Base-by-base conservation (phyloP, 2,888 invertebrate species). In the Amiota minor region DNA sequence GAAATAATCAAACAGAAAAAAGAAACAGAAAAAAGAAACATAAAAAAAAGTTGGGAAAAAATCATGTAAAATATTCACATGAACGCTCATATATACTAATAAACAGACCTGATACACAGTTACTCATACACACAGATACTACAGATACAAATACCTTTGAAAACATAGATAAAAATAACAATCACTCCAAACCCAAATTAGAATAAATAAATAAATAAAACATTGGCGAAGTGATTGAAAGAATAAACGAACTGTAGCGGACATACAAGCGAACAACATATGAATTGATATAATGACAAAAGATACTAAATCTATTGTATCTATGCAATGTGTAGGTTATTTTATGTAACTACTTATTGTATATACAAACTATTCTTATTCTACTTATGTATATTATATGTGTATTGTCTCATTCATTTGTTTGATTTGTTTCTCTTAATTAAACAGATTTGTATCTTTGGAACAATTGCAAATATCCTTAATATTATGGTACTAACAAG, bases 401-500 rank as follows among this genome's bases (percentile, higher is more conserved):
- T 35, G 35, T 35, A 35, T 35, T 2, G n/a, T 14, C 53, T 53
- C 53, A 53, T 53, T n/a, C 53, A 12, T 53, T 53, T 53, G 53
- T 53, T 53, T 53, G 53, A 53, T 16, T 16, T n/a, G 53, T 23
- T 20, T 14, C 35, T 12, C 6, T 55, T 46, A 14, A 72, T 74
- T 45, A 16, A 78, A 11, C 88, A 93, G 93, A 95, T 97, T 12
- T 97, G 97, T 87, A 90, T 95, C 78, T 96, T 97, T 86, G 97
- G 97, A 14, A 95, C 95, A 16, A 91, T 97, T 71, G 95, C 97
- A 14, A 98, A 97, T 87, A 92, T 95, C 11, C 90, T 97, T 80
- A 98, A 97, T 89, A 94, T 97, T 74, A 94, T 95, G 2, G 96
- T 97, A 0, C 91, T 98, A 77, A 95, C 97, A 12, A 92, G 95